phyloP scores from a whole-genome alignment of 1,140 invertebrate species.

The Spodoptera frugiperda region DNA sequence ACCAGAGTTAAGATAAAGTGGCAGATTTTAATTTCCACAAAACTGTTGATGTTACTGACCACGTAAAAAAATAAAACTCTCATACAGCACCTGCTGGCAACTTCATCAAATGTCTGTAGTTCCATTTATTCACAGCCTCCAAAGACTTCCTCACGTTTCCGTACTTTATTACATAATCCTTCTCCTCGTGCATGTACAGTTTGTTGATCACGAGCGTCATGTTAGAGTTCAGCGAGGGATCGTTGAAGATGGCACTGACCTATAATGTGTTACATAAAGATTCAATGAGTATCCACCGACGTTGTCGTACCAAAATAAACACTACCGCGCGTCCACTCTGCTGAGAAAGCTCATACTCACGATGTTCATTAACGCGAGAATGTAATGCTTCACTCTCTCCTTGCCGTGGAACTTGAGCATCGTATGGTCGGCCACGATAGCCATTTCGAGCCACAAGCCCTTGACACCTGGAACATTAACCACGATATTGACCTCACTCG shows the following conservation, averaged over 20 bases:
- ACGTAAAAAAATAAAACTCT: too few species aligned
- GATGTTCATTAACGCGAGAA: slow-evolving; percentile 92
- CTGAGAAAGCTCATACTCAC: slow-evolving; percentile 84
- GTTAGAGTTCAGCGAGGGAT: slow-evolving; percentile 89
- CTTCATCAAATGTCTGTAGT: slow-evolving; percentile 87
- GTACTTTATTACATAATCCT: slow-evolving; percentile 87
- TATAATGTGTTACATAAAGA: slow-evolving; percentile 83
- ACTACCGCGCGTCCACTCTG: slow-evolving; percentile 42
- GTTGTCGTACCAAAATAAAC: slow-evolving; percentile 53
- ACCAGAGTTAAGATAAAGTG: slow-evolving; percentile 3
- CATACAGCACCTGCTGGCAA: slow-evolving; percentile 70
- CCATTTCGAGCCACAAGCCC: slow-evolving; percentile 89
- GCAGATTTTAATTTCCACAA: background rate
- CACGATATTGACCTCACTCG: slow-evolving; percentile 57
- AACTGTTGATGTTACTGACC: background rate
- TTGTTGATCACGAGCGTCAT: slow-evolving; percentile 89
- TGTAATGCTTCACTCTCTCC: slow-evolving; percentile 89
- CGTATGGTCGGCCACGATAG: slow-evolving; percentile 90
- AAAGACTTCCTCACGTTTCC: slow-evolving; percentile 90
- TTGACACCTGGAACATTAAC: slow-evolving; percentile 77
- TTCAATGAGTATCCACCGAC: slow-evolving; percentile 62
- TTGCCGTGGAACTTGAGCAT: slow-evolving; percentile 90
- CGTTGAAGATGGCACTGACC: slow-evolving; percentile 91
- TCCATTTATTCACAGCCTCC: slow-evolving; percentile 92
- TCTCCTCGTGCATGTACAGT: slow-evolving; percentile 88